Evolutionary conservation across 2,888 invertebrate species (phyloP), one percentile per base, ranked within the genome.

Genomic region (Galerucella calmariensis): DNA sequence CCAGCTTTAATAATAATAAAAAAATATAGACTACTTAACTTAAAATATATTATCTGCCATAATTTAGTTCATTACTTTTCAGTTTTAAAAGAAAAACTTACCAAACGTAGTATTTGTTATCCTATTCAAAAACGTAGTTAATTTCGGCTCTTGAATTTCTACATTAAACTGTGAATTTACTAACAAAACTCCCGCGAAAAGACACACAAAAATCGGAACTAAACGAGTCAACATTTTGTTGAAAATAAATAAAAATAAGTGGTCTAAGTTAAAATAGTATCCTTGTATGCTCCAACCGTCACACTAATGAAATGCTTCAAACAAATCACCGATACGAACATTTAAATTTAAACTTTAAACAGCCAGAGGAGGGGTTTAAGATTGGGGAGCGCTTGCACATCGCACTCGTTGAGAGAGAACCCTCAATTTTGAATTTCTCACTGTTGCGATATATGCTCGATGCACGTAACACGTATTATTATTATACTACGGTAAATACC

Each of bases 21-120:
- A 35, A 35, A 35, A 35, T 6, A 35, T 35, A 35, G 6, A 35
- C 35, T 8, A 35, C 35, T 35, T 8, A 41, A 65, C n/a, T 65
- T 48, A 48, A 2, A 11, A 46, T 41, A 41, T 41, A 41, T 41
- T 41, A 41, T 2, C 2, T n/a, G 48, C 2, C 35, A 63, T 41
- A 65, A 65, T 12, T 20, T 11, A 12, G 41, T 12, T 27, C 2
- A 4, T 27, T 27, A 27, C 27, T 27, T 27, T 41, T n/a, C 11
- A 44, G 41, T n/a, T 27, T 16, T 41, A 67, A 61, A 48, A n/a
- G 5, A n/a, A 16, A 48, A n/a, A 75, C 83, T 82, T 76, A 84
- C 84, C 84, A 59, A 84, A 83, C 2, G 84, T 84, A 11, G 83
- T 84, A 70, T 84, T 83, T 8, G 84, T 82, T 51, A 84, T 81